phyloP scores from a whole-genome alignment of 2,797 vertebrate genomes.

The Acipenser transmontanus region DNA sequence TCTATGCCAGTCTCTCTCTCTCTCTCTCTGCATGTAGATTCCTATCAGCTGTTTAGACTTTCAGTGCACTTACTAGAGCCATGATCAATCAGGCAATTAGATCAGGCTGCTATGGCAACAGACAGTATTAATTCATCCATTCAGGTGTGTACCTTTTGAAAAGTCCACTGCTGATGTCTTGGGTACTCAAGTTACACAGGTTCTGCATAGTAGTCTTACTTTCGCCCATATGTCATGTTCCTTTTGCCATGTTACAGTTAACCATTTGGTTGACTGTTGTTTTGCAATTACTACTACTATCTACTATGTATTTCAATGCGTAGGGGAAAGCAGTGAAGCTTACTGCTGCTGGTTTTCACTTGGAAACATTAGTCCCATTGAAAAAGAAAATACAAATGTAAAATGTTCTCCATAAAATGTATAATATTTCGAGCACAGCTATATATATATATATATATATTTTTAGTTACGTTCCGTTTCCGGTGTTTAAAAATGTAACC shows the following conservation, averaged over 20 bases:
- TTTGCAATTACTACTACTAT: background rate
- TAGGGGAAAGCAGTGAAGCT: no score
- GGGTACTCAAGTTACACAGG: conserved; percentile 17
- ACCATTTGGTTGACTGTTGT: background rate
- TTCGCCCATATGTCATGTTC: conserved; percentile 5
- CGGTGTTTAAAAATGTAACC: no score
- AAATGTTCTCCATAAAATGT: no score
- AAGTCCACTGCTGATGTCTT: conserved; percentile 30
- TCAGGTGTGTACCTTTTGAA: conserved; percentile 57
- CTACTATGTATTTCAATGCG: no score
- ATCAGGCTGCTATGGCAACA: conserved; percentile 72
- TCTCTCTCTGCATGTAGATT: no score
- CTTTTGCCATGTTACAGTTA: conserved; percentile 5
- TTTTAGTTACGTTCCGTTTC: no score
- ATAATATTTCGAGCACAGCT: no score
- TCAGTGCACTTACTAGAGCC: conserved; percentile 49
- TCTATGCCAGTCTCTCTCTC: no score
- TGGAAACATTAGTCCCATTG: no score
- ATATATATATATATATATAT: no score
- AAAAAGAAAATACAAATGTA: no score
- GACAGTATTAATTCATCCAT: conserved; percentile 54
- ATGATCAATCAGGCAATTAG: conserved; percentile 67
- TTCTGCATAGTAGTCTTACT: conserved; percentile 15
- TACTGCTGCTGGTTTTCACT: no score
- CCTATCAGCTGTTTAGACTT: conserved; percentile 32